Evolutionary conservation across 2,113 vertebrate genomes (phyloP), one percentile per base, ranked within the genome.

Genomic region (Anguilla japonica): DNA sequence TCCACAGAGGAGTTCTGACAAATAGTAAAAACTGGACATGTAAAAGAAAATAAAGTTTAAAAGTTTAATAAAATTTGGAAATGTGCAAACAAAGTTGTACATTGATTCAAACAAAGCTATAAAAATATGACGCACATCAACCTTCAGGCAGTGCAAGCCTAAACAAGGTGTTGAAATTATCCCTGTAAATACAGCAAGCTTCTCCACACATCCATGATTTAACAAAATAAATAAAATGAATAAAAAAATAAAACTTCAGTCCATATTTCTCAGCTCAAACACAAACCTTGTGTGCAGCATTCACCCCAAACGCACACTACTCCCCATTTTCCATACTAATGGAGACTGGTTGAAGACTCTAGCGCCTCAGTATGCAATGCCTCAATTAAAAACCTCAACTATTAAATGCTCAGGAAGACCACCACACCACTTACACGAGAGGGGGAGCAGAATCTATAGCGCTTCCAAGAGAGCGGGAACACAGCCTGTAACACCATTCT

Each of bases 11-110:
- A 39, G n/a, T 39, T 3, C 22, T 82, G 71, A 75, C 20, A 39
- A 83, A 40, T 82, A 81, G 89, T 86, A 89, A 16, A n/a, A 81
- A 67, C 60, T 67, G 60, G 20, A 60, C 78, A 57, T 0, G 46
- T 50, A 79, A 88, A 84, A 87, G 75, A 91, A 29, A 81, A 84
- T 82, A 89, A 92, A 92, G 41, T 67, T 22, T 92, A 87, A 90
- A 92, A 86, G 39, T 94, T 92, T 93, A 94, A 91, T 93, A 46
- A 91, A 93, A 89, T 67, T 50, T 75, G 63, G 78, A 43, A 75
- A 57, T 56, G 46, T 83, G 67, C 63, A 56, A 60, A 3, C 39
- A 26, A 43, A 60, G 75, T 67, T 41, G 29, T 13, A 84, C 0
- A 75, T 75, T 43, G 39, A n/a, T 71, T 34, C 7, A 41, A 78